These are phyloP conservation scores for Caenorhabditis sp. DNA, from an alignment of 2,888 invertebrate genomes.

Conservation along the genomic window DNA sequence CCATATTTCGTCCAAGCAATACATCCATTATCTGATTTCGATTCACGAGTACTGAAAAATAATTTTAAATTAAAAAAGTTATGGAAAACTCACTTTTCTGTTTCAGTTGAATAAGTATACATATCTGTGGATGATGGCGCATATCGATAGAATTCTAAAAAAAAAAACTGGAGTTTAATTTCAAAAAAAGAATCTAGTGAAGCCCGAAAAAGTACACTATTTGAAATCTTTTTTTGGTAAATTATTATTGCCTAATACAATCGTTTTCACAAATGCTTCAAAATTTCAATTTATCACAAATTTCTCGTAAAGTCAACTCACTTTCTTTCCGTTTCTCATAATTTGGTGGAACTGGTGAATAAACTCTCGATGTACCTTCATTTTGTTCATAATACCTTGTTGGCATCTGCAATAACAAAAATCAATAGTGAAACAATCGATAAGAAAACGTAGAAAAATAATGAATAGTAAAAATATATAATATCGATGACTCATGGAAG, in stretches of 20 bases:
- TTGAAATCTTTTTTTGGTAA: too few species aligned
- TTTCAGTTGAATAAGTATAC: slow-evolving; percentile 38
- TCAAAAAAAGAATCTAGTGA: too few species aligned
- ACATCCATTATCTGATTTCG: slow-evolving; percentile 22
- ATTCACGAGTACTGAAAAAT: slow-evolving; percentile 22
- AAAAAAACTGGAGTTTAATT: neutral
- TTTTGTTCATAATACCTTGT: neutral
- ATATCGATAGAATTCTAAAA: neutral
- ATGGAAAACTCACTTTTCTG: slow-evolving; percentile 12
- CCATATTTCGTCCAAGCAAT: slow-evolving; percentile 56
- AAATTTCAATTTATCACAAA: too few species aligned
- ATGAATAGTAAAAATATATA: neutral
- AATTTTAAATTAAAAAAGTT: neutral
- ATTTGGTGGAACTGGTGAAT: slow-evolving; percentile 1
- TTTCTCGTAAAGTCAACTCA: neutral
- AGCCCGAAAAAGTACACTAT: too few species aligned
- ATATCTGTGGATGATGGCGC: slow-evolving; percentile 24
- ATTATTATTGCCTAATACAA: too few species aligned
- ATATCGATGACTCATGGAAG: slow-evolving; percentile 5
- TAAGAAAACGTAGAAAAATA: neutral
- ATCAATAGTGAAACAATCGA: neutral
- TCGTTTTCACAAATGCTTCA: too few species aligned
- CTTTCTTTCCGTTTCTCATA: neutral
- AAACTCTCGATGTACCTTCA: slow-evolving; percentile 2
- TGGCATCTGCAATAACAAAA: slow-evolving; percentile 3